Base-by-base conservation (phyloP, 2,113 vertebrate species). In the Spizaetus ornatus region DNA sequence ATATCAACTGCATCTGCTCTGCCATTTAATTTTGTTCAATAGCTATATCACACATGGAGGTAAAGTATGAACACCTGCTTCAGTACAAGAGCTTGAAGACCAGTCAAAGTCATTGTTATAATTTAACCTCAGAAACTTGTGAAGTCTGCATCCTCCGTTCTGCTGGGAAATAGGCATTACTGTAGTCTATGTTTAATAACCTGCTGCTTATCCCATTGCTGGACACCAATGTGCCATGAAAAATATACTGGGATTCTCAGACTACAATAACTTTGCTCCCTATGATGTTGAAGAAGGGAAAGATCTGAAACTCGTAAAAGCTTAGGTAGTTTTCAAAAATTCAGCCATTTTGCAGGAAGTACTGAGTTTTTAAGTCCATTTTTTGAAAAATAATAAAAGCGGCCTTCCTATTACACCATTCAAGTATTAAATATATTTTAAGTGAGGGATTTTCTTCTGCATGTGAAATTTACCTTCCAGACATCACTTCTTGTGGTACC, bases 61-160 rank as follows among this genome's bases (percentile, higher is more conserved):
- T 85, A 72, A 97, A 95, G 77, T 45, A 95, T 72, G 89, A 96
- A 95, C 95, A 97, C 93, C 93, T 97, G 97, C 86, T 91, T 77
- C 62, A 47, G 50, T 27, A 42, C 65, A 59, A 80, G 62, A 76
- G 26, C 81, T 76, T 79, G 86, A 97, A 73, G 93, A 97, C 78
- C 66, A 81, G 62, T 95, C 84, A 94, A 82, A 96, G 61, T 61
- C 66, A 70, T 91, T 91, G 72, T 61, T 93, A 77, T 34, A 89
- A 72, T 85, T 95, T 87, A 91, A 89, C 31, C 53, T 95, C 80
- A 79, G 91, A 77, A 95, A 82, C 81, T 10, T 85, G 58, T 84
- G 59, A 95, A 84, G 56, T 82, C 84, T 97, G 91, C 62, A 58
- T 92, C 78, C 29, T 94, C 53, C 42, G 62, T 85, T 77, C 81